Conservation (phyloP, 2,797 vertebrate genomes). For the Echeneis naucrates region DNA sequence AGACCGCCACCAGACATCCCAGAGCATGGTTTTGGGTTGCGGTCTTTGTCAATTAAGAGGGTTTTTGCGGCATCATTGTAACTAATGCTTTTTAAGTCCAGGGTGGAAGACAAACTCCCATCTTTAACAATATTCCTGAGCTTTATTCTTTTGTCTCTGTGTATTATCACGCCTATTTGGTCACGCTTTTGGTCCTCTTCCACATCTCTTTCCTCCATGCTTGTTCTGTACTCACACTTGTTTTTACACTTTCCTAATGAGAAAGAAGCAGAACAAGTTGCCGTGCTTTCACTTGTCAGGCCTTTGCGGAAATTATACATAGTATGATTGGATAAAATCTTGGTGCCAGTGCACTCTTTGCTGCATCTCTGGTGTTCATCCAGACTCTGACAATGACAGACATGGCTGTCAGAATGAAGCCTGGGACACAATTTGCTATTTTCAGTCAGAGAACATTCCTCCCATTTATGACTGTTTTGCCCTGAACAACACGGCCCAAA, state of each 20-base stretch:
- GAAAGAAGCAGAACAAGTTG: conserved; percentile 61
- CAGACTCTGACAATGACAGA: conserved; percentile 23
- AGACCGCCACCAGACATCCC: conserved; percentile 3
- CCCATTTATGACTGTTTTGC: conserved; percentile 21
- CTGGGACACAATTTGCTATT: conserved; percentile 9
- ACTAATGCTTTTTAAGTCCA: conserved; percentile 1
- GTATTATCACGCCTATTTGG: not conserved
- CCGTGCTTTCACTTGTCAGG: conserved; percentile 30
- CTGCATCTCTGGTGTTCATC: conserved; percentile 16
- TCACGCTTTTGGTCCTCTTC: conserved; percentile 5
- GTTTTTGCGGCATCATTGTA: not conserved
- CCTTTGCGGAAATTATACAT: conserved; percentile 14
- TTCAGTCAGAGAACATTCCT: conserved; percentile 15
- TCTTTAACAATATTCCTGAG: not conserved
- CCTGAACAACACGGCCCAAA: conserved; percentile 41
- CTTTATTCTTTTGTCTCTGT: conserved; percentile 50
- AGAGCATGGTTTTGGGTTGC: not conserved
- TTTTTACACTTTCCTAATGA: conserved; percentile 46
- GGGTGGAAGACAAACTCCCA: conserved; percentile 1
- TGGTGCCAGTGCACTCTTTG: not conserved
- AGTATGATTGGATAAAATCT: conserved; percentile 8
- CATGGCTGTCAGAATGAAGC: conserved; percentile 9
- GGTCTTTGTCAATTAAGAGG: not conserved
- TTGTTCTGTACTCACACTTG: conserved; percentile 22
- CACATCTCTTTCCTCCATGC: conserved; percentile 31